Conservation (phyloP, 2,888 invertebrate species). For the Drosophila fungiperda region DNA sequence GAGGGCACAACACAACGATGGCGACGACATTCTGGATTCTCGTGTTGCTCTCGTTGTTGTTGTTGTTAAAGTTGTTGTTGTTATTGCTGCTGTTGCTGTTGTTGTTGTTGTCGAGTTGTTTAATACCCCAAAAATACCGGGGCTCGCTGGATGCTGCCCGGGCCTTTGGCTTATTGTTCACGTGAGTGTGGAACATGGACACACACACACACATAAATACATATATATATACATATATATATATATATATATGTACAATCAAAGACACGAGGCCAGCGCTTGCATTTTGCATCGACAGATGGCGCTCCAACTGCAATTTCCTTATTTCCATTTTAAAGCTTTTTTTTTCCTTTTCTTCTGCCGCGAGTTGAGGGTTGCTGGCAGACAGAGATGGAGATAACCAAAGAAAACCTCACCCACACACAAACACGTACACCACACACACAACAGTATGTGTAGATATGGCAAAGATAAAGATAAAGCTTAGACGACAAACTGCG, state of each 20-base stretch:
- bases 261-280: constrained; percentile 27
- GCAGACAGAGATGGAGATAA: constrained; percentile 36
- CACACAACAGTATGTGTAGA: background rate
- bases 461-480: background rate
- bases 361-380: constrained; percentile 3
- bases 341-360: constrained; percentile 2
- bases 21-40: constrained; percentile 33
- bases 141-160: constrained; percentile 42
- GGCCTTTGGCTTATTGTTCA: constrained; percentile 55
- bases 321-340: constrained; percentile 4
- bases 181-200: constrained; percentile 1
- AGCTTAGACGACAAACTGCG: constrained; percentile 12
- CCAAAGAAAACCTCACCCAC: constrained; percentile 1
- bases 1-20: constrained; percentile 29
- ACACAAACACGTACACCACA: background rate
- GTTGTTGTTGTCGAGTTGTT: constrained; percentile 49
- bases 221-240: constrained; percentile 37
- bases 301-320: constrained; percentile 52
- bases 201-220: constrained; percentile 2
- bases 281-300: constrained; percentile 64
- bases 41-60: constrained; percentile 11
- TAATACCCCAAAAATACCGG: constrained; percentile 50
- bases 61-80: constrained; percentile 15
- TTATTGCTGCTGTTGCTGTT: constrained; percentile 8
- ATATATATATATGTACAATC: constrained; percentile 4